These are phyloP conservation scores for Cricetomys ansorgei DNA, from an alignment of 2,113 vertebrate genomes.

Conservation along the genomic window DNA sequence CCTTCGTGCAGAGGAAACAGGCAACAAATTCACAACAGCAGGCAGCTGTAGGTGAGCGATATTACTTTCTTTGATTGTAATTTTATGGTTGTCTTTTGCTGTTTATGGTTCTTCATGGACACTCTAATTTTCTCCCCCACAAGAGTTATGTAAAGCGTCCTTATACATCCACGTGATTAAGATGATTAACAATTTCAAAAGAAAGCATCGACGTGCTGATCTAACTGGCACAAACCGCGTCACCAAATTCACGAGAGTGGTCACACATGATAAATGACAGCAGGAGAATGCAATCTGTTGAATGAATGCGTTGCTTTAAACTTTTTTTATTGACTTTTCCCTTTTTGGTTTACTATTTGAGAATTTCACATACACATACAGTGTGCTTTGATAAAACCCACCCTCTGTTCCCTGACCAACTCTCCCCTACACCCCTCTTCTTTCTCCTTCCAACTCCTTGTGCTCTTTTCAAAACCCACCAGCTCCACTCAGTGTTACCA, in stretches of 20 bases:
- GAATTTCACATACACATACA: not conserved
- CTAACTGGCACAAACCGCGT: not conserved
- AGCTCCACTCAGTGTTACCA: not conserved
- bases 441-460: not conserved
- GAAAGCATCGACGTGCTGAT: constrained; percentile 1
- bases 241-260: not conserved
- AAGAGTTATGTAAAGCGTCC: not conserved
- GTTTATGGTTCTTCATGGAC: constrained; percentile 14
- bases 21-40: not conserved
- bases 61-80: not conserved
- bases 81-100: constrained; percentile 10
- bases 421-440: not conserved
- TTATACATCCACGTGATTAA: not conserved
- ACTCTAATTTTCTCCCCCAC: not conserved
- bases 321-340: not conserved
- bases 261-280: not conserved
- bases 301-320: not conserved
- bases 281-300: constrained; percentile 3
- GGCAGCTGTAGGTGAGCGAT: not conserved
- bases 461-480: not conserved
- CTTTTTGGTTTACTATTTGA: not conserved
- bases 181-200: not conserved
- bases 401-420: not conserved
- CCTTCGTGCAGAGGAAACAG: not conserved
- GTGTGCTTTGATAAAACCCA: not conserved